Base-by-base conservation (phyloP, 2,888 invertebrate genomes). In the Orthosia cruda region DNA sequence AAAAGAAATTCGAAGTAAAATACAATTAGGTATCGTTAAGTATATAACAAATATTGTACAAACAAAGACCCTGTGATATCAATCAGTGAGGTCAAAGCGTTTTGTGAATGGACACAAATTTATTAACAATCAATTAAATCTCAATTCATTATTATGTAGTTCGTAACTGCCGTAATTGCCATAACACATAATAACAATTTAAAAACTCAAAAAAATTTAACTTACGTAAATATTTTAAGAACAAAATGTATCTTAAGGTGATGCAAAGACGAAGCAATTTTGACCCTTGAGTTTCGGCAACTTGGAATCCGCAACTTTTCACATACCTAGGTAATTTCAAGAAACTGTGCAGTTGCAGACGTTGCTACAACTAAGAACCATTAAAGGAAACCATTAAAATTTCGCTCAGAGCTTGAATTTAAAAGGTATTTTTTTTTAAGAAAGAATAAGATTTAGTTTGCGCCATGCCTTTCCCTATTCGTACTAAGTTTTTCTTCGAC, bases 191-290 rank as follows among this genome's bases (percentile, higher is more conserved):
- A 11, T 3, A 11, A 68, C 32, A 49, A 50, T 26, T 63, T 13
- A 63, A 64, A 16, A 49, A 7, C 23, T n/a, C 45, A 45, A 23
- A 2, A 54, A 69, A 55, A 15, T 11, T 18, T 16, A 55, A 20
- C 18, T 47, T 26, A 45, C 23, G 13, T 55, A 11, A 70, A 69
- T 69, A 54, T 70, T 69, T 26, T 12, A 70, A 71, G 23, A 26
- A 3, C 16, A 47, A 16, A 55, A 32, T 32, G 20, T 15, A 47
- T 11, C 16, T 18, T 50, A 50, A 32, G 40, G 7, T 40, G 40
- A 7, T 40, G 9, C 40, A 40, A 40, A 40, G 40, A 40, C 32
- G 32, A 32, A 32, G 32, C 32, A 32, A 40, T 40, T 40, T 40
- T 40, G 40, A 40, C 1, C 40, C 1, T 40, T 40, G 40, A 9